A percentile compares a stretch with the other conserved stretches of the same genome.
Conservation (phyloP, 2,888 invertebrate genomes). For the Nineta flava region DNA sequence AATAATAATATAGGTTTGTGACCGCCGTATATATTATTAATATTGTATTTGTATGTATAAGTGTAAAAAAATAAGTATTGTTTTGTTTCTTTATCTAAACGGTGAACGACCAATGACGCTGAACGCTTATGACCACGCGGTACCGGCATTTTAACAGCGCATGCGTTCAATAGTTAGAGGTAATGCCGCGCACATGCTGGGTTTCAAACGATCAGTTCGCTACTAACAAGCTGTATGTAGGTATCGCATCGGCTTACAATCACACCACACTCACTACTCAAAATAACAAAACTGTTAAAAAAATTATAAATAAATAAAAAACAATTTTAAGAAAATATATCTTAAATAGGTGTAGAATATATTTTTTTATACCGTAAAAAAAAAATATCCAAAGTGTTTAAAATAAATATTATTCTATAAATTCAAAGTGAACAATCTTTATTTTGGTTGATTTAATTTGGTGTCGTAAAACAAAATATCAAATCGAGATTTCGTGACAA, state of each 20-base stretch:
- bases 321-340: background rate
- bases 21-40: no score
- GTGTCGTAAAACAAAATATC: no score
- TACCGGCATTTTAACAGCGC: background rate
- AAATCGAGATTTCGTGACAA: slow-evolving; percentile 2
- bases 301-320: slow-evolving; percentile 8
- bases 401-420: no score
- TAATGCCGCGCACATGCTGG: slow-evolving; percentile 18
- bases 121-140: slow-evolving; percentile 2
- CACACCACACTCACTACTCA: no score
- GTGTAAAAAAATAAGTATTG: no score
- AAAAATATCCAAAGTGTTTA: background rate
- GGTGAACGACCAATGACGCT: background rate
- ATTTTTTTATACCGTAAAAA: slow-evolving; percentile 27
- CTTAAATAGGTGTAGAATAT: slow-evolving; percentile 12
- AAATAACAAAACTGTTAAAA: slow-evolving; percentile 7
- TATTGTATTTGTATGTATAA: no score
- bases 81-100: no score
- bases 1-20: no score
- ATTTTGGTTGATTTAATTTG: slow-evolving; percentile 8
- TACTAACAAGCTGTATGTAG: slow-evolving; percentile 24
- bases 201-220: slow-evolving; percentile 25
- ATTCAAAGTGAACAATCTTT: slow-evolving; percentile 23
- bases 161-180: background rate
- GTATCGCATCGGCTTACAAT: slow-evolving; percentile 22